phyloP scores from a whole-genome alignment of 2,113 vertebrate genomes.

The pig (Sus scrofa) region T2T-Sscrofa CM000826.6:117672501-117673000 shows the following conservation, averaged over 20 bases:
- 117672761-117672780: background rate
- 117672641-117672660: too few relatives aligned
- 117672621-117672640: too few relatives aligned
- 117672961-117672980: background rate
- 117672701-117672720: background rate
- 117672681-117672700: background rate
- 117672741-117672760: background rate
- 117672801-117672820: background rate
- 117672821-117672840: background rate
- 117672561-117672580: background rate
- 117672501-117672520: conserved; percentile 5
- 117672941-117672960: background rate
- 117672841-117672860: background rate
- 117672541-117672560: background rate
- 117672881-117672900: background rate
- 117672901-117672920: conserved; percentile 29
- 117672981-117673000: background rate
- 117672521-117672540: background rate
- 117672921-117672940: background rate
- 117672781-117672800: background rate
- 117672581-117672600: background rate
- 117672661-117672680: too few relatives aligned
- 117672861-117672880: background rate
- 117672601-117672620: background rate
- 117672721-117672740: background rate